Percentiles rank a stretch among this genome's conserved stretches.
These are phyloP conservation scores for Tryphoninae sp. DNA, from an alignment of 2,888 invertebrate species.

Conservation along the genomic window DNA sequence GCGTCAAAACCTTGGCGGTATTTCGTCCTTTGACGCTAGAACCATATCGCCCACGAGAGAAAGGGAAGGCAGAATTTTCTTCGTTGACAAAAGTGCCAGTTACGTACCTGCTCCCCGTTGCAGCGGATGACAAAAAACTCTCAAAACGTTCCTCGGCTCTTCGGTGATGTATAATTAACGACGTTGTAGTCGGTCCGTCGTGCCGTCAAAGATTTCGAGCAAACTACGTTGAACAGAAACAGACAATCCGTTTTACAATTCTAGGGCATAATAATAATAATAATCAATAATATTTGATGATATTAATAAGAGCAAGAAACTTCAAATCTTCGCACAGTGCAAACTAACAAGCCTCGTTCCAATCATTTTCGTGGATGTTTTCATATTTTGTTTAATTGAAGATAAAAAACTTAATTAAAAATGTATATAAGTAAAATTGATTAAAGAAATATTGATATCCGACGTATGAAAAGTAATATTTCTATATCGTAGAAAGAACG, in stretches of 20 bases:
- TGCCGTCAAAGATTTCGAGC: conserved; percentile 30
- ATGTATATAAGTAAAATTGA: too few relatives aligned
- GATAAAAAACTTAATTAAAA: too few relatives aligned
- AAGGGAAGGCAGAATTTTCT: conserved; percentile 16
- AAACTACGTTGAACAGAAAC: not conserved
- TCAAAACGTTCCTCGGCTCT: conserved; percentile 25
- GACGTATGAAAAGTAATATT: too few relatives aligned
- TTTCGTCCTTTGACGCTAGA: conserved; percentile 52
- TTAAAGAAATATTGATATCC: too few relatives aligned
- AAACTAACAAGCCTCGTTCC: too few relatives aligned
- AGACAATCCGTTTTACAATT: conserved; percentile 1
- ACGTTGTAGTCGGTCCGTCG: conserved; percentile 29
- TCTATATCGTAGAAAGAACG: too few relatives aligned
- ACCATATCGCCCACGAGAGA: conserved; percentile 9
- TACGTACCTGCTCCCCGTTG: not conserved
- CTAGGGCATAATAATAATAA: not conserved
- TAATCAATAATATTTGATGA: conserved; percentile 10
- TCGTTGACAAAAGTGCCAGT: conserved; percentile 57
- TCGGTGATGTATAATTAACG: conserved; percentile 38
- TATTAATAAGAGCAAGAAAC: not conserved
- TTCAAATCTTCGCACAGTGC: too few relatives aligned
- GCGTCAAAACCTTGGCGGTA: conserved; percentile 32
- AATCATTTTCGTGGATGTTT: too few relatives aligned
- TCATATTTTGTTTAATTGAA: too few relatives aligned
- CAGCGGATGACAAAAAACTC: conserved; percentile 15